Base-by-base conservation (phyloP, 2,797 vertebrate species). In the Kryptopterus vitreolus region DNA sequence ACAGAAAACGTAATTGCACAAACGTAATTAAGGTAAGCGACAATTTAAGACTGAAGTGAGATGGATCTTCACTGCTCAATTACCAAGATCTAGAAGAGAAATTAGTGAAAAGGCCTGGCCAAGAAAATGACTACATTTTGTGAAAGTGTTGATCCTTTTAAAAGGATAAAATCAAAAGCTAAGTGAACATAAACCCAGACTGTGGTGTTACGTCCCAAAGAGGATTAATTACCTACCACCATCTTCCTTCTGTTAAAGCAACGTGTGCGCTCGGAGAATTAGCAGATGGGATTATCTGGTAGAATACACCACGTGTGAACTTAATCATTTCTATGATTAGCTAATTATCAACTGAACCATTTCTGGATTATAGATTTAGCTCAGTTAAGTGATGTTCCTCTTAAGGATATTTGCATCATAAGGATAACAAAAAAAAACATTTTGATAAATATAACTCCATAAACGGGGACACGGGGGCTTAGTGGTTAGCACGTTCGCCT, bases 191-290 rank as follows among this genome's bases (percentile, higher is more conserved):
- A 53, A 55, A 53, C 35, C 38, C 75, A 75, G 48, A 78, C 53
- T 70, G 69, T 50, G 61, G 69, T 46, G 29, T 77, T 74, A 82
- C 22, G 24, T 26, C 58, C 31, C 58, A 77, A 66, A 78, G 59
- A 66, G 52, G 43, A 82, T 82, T 48, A 81, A 73, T 65, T 70
- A 69, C 81, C 81, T 79, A 81, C 77, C 35, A 33, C 50, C 29
- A 71, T 71, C 57, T 77, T 46, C 72, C 58, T 76, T 52, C 59
- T 71, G 53, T 46, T 55, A 78, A 78, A 22, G 22, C 52, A 57
- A 53, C 24, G 22, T 43, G 55, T 15, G 9, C 48, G 29, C 13
- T 50, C 71, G 46, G 61, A 58, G 46, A 10, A 50, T 10, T 43
- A 62, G 22, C 71, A 74, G 71, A 74, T 71, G 69, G 69, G 26